Evolutionary conservation across 2,797 vertebrate species (phyloP).

Genomic region (Cirrhinus molitorella): DNA sequence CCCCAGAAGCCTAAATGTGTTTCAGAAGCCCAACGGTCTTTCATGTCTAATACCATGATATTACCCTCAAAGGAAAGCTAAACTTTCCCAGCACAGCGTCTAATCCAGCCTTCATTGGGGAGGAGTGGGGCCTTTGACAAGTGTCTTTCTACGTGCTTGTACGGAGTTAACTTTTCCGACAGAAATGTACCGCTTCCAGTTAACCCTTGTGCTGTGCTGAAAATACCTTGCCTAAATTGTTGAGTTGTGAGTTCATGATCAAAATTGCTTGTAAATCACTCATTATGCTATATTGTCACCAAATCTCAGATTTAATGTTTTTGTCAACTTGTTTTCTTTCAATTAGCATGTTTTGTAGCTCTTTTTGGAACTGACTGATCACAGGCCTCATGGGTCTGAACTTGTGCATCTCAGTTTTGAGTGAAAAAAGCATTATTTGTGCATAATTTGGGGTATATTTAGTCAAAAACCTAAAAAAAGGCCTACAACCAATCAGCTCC

Average conservation of each 20-base stretch:
- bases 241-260: not conserved
- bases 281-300: not conserved
- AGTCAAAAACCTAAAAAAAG: no score
- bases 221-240: not conserved
- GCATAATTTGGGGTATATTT: no score
- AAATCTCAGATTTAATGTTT: not conserved
- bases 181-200: slow-evolving; percentile 10
- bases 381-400: not conserved
- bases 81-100: slow-evolving; percentile 69
- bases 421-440: no score
- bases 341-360: not conserved
- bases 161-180: slow-evolving; percentile 34
- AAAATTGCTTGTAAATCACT: not conserved
- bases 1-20: slow-evolving; percentile 67
- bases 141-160: slow-evolving; percentile 35
- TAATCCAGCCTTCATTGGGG: slow-evolving; percentile 66
- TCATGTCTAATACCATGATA: slow-evolving; percentile 70
- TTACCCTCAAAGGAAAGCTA: slow-evolving; percentile 70
- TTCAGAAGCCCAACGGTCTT: slow-evolving; percentile 68
- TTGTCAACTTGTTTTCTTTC: not conserved
- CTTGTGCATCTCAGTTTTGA: no score
- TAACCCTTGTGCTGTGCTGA: not conserved
- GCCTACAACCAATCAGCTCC: no score
- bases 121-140: slow-evolving; percentile 44
- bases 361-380: not conserved